Percentiles rank a stretch among this genome's conserved stretches.
Conservation (phyloP, 2,888 invertebrate genomes). For the Steinernema hermaphroditum region DNA sequence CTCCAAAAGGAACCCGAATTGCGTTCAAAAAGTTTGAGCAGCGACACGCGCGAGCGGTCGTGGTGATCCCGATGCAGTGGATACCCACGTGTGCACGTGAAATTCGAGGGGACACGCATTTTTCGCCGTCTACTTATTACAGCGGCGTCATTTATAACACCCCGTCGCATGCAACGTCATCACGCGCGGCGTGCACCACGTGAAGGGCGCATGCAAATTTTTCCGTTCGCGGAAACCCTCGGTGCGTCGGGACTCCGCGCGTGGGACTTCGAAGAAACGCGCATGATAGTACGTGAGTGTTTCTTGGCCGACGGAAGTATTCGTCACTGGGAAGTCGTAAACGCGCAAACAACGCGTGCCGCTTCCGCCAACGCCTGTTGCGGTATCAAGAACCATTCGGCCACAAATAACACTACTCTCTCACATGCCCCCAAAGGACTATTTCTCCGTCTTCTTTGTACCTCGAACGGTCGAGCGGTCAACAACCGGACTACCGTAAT, state of each 20-base stretch:
- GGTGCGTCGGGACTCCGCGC: background rate
- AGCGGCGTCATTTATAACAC: slow-evolving; percentile 10
- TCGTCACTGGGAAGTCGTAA: background rate
- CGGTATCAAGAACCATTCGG: background rate
- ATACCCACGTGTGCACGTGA: slow-evolving; percentile 13
- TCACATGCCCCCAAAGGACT: background rate
- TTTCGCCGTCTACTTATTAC: slow-evolving; percentile 13
- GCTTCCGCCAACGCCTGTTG: background rate
- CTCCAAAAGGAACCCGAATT: background rate
- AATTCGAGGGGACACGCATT: slow-evolving; percentile 2
- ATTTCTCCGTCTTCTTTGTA: background rate
- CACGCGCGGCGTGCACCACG: background rate
- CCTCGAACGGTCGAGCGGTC: slow-evolving; percentile 3
- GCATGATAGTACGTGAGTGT: background rate
- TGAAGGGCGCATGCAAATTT: slow-evolving; percentile 18
- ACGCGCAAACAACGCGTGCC: background rate
- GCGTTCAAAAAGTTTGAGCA: slow-evolving; percentile 22
- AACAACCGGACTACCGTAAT: slow-evolving; percentile 19
- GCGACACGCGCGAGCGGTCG: slow-evolving; percentile 5
- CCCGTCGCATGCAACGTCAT: background rate
- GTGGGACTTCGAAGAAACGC: too few relatives aligned
- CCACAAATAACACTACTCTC: background rate
- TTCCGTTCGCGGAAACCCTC: background rate
- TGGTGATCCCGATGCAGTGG: background rate
- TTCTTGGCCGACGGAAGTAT: slow-evolving; percentile 6